Evolutionary conservation across 2,797 vertebrate genomes (phyloP), one percentile per base, ranked within the genome.

Genomic region (Sebastes flavidus): DNA sequence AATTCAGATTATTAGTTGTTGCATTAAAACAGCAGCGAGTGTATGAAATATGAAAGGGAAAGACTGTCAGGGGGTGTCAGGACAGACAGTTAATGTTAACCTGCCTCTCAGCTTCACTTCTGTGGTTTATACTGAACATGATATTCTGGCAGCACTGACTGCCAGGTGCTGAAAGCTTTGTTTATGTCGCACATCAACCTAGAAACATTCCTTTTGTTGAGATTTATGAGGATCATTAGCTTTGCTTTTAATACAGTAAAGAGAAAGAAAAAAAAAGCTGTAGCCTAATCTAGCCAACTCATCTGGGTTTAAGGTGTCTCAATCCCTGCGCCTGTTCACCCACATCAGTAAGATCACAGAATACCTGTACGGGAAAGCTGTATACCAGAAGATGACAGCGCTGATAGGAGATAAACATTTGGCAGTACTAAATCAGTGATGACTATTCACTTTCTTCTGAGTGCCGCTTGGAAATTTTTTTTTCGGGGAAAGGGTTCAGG

Each of bases 81-180:
- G 66, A 55, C 70, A 83, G 87, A 80, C 88, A 87, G 85, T 87
- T 78, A 66, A 71, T 54, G 69, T 80, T 84, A 90, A 88, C 83
- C 80, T 82, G 81, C 79, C 84, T 85, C 80, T 83, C 38, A 86
- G 70, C 86, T 85, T 74, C 65, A 38, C 75, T 85, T 58, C 89
- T 91, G 84, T 77, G 89, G 90, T 90, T 94, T 90, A 84, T 83
- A 83, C 83, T 86, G 84, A 94, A 92, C 91, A 92, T 86, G 86
- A 91, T 90, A 68, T 86, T 93, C 90, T 93, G 91, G 93, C 93
- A 89, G 78, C 77, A 20, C 62, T 49, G 79, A 88, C 85, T 86
- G 85, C 86, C 92, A 92, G 93, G 89, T 94, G 91, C 92, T 90
- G 91, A 93, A 92, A 92, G 87, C 87, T 85, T 89, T 92, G 91